phyloP scores from a whole-genome alignment of 2,797 vertebrate genomes.

The Chaetophractus vellerosus region DNA sequence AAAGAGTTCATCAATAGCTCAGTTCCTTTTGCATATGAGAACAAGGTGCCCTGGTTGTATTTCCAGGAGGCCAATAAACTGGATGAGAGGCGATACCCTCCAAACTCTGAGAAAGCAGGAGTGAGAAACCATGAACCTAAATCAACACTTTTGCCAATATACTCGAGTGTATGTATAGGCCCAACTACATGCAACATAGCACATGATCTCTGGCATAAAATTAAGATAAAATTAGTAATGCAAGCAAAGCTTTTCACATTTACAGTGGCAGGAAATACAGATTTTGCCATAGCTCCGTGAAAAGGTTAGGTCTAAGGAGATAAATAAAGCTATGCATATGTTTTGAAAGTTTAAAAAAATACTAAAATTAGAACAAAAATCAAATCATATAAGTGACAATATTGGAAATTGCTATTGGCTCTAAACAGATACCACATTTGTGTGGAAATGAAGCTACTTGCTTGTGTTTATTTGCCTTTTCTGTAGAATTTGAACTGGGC shows the following conservation, averaged over 20 bases:
- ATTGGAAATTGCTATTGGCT: constrained; percentile 55
- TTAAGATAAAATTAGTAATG: constrained; percentile 34
- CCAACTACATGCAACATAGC: background rate
- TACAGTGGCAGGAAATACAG: too few species aligned
- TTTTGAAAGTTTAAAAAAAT: too few species aligned
- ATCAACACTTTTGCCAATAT: background rate
- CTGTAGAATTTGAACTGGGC: constrained; percentile 67
- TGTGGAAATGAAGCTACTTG: constrained; percentile 44
- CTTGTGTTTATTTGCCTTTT: constrained; percentile 50
- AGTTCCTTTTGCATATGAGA: constrained; percentile 1
- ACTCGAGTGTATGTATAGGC: background rate
- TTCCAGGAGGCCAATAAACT: constrained; percentile 30
- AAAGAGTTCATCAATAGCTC: background rate
- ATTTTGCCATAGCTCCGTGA: too few species aligned
- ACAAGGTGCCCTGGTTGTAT: background rate
- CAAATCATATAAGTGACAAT: constrained; percentile 40
- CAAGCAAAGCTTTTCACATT: too few species aligned
- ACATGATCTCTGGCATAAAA: background rate
- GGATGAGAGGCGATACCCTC: constrained; percentile 5
- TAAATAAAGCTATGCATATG: too few species aligned
- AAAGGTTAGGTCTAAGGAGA: too few species aligned
- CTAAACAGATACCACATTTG: constrained; percentile 4
- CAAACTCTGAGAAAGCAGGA: background rate
- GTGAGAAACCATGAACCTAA: constrained; percentile 57
- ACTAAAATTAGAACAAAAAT: constrained; percentile 59